Conservation (phyloP, 2,797 vertebrate genomes). For the Notolepis coatsorum region DNA sequence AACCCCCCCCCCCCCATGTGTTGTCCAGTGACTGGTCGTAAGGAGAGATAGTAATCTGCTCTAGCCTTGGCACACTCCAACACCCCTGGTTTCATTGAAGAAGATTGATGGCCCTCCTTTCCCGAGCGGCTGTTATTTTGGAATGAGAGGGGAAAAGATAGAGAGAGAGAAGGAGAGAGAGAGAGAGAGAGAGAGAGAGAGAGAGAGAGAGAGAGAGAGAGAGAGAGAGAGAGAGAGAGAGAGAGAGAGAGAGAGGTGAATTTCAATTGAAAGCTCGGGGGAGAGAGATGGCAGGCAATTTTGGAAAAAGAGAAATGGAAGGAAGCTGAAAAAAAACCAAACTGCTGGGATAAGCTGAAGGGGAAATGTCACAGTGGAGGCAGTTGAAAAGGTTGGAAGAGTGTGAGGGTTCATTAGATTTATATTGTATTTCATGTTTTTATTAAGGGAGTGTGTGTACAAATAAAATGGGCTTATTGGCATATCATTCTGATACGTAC, state of each 20-base stretch:
- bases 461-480: not conserved
- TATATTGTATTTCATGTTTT: conserved; percentile 51
- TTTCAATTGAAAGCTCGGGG: no score
- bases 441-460: conserved; percentile 36
- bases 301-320: no score
- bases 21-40: conserved; percentile 62
- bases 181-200: conserved; percentile 48
- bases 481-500: not conserved
- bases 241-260: conserved; percentile 47
- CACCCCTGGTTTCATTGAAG: conserved; percentile 66
- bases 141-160: conserved; percentile 56
- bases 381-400: conserved; percentile 35
- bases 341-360: no score
- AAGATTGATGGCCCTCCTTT: conserved; percentile 75
- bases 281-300: no score
- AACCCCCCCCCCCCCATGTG: no score
- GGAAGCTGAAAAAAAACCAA: no score
- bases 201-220: conserved; percentile 5
- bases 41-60: conserved; percentile 72
- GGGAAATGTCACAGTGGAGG: no score
- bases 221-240: not conserved
- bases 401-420: conserved; percentile 41
- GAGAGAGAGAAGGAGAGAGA: conserved; percentile 55
- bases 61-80: conserved; percentile 68
- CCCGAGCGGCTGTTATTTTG: conserved; percentile 71